phyloP scores from a whole-genome alignment of 23 tunicate genomes.

The Styela plicata region DNA sequence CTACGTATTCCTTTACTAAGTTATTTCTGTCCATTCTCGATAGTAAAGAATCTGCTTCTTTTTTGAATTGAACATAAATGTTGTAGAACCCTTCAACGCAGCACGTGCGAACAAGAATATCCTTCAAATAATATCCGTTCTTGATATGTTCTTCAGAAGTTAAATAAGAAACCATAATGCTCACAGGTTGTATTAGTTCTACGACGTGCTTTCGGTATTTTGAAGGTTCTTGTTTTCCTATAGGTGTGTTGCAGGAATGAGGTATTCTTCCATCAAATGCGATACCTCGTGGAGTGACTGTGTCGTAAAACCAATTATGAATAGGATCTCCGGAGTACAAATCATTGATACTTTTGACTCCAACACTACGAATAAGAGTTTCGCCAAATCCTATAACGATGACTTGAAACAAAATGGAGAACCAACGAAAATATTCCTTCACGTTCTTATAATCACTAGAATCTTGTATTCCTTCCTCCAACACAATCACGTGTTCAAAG shows the following conservation, averaged over 20 bases:
- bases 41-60: not conserved
- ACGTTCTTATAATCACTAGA: slow-evolving; percentile 14
- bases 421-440: slow-evolving; percentile 50
- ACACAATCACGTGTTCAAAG: slow-evolving; percentile 38
- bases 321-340: not conserved
- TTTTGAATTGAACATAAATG: slow-evolving; percentile 11
- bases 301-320: slow-evolving; percentile 50
- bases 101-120: slow-evolving; percentile 23
- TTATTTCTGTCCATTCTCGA: not conserved
- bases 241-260: slow-evolving; percentile 35
- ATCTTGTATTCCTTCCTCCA: slow-evolving; percentile 35
- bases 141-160: not conserved
- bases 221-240: slow-evolving; percentile 34
- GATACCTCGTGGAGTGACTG: slow-evolving; percentile 25
- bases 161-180: slow-evolving; percentile 33
- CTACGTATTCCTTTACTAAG: not conserved
- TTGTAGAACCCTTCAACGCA: slow-evolving; percentile 10
- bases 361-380: slow-evolving; percentile 30
- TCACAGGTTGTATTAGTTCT: slow-evolving; percentile 44
- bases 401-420: slow-evolving; percentile 36
- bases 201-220: not conserved
- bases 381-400: slow-evolving; percentile 37
- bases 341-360: slow-evolving; percentile 8
- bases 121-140: slow-evolving; percentile 31
- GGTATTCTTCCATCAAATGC: slow-evolving; percentile 45